Conservation (phyloP, 2,888 invertebrate species). For the Omphaloscelis lunosa region DNA sequence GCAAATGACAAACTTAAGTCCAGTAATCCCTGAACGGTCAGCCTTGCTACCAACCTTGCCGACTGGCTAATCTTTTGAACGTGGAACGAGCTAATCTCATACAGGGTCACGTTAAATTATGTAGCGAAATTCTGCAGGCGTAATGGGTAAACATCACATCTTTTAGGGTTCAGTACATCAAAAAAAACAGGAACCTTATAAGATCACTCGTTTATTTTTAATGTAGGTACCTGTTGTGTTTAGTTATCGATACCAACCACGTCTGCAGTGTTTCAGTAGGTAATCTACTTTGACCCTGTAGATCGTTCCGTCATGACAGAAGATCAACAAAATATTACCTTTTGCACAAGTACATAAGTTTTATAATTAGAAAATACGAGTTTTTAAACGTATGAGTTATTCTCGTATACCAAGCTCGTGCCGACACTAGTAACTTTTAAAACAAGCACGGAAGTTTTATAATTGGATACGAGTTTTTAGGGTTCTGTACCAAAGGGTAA, state of each 20-base stretch:
- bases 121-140: background rate
- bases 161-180: too few species aligned
- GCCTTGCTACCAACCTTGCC: background rate
- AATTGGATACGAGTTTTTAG: slow-evolving; percentile 18
- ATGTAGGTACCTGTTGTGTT: too few species aligned
- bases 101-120: background rate
- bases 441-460: background rate
- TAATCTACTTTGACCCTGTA: too few species aligned
- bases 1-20: background rate
- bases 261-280: too few species aligned
- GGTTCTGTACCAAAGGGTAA: too few species aligned
- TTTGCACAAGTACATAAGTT: background rate
- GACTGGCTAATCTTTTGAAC: slow-evolving; percentile 6
- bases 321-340: background rate
- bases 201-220: too few species aligned
- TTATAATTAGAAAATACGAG: slow-evolving; percentile 5
- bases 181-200: too few species aligned
- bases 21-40: background rate
- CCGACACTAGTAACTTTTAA: background rate
- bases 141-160: background rate
- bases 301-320: background rate
- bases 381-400: slow-evolving; percentile 1
- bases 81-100: background rate
- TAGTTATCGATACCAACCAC: too few species aligned
- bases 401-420: background rate